These are phyloP conservation scores for Arctia plantaginis DNA, from an alignment of 2,888 invertebrate genomes.

Conservation along the genomic window DNA sequence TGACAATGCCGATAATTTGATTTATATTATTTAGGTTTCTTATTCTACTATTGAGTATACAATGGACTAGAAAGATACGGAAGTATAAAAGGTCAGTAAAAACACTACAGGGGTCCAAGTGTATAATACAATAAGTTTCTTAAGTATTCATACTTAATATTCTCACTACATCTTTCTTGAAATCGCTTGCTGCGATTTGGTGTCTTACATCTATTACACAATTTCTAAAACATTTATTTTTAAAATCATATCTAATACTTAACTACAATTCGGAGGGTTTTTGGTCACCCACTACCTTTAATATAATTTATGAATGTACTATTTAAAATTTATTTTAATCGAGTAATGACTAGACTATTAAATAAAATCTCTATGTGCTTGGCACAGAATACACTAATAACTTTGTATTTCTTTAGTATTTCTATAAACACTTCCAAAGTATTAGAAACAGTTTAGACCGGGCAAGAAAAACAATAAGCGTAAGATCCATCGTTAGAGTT, in stretches of 20 bases:
- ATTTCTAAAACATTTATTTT: constrained; percentile 35
- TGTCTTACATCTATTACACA: constrained; percentile 26
- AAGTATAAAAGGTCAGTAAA: constrained; percentile 84
- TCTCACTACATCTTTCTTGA: constrained; percentile 83
- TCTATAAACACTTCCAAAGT: constrained; percentile 49
- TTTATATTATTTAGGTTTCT: constrained; percentile 35
- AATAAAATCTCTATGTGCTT: constrained; percentile 62
- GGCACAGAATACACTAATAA: constrained; percentile 60
- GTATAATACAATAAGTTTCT: constrained; percentile 72
- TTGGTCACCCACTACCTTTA: constrained; percentile 65
- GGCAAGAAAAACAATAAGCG: constrained; percentile 45
- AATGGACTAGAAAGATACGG: constrained; percentile 66
- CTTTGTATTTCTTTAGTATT: constrained; percentile 35
- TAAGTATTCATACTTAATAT: constrained; percentile 61
- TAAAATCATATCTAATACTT: constrained; percentile 57
- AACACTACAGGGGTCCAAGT: constrained; percentile 78
- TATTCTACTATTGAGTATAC: constrained; percentile 48
- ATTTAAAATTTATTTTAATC: constrained; percentile 44
- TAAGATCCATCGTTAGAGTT: constrained; percentile 38
- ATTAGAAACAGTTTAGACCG: constrained; percentile 61
- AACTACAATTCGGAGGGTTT: constrained; percentile 76
- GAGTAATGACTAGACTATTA: constrained; percentile 57
- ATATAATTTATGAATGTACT: constrained; percentile 43
- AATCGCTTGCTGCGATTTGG: constrained; percentile 60
- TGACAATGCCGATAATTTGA: constrained; percentile 27